Percentiles rank a stretch among this genome's conserved stretches.
Evolutionary conservation across 2,888 invertebrate species (phyloP).

Genomic region (Parochlus steinenii): DNA sequence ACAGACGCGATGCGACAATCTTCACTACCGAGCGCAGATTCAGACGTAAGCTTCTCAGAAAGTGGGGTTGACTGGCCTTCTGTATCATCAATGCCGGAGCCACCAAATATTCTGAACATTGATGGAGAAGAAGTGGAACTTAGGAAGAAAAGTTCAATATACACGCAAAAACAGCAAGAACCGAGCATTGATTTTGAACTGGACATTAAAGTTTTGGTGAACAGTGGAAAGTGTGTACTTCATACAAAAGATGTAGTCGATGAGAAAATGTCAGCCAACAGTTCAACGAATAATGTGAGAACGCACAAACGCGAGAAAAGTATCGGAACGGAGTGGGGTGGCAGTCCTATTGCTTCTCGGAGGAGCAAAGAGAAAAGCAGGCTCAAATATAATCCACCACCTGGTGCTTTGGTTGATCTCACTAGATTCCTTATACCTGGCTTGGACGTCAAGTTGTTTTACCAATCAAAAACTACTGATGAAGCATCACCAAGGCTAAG

Average conservation of each 20-base stretch:
- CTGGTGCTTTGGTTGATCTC: constrained; percentile 48
- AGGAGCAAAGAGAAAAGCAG: constrained; percentile 29
- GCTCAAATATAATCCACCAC: constrained; percentile 27
- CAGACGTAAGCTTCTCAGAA: constrained; percentile 28
- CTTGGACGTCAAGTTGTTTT: constrained; percentile 74
- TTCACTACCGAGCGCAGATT: constrained; percentile 59
- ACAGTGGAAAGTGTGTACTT: constrained; percentile 90
- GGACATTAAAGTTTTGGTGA: constrained; percentile 90
- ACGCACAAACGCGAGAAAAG: constrained; percentile 28
- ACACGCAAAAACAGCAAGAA: constrained; percentile 41
- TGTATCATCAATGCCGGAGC: constrained; percentile 4
- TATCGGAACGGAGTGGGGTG: constrained; percentile 32
- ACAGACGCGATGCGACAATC: constrained; percentile 42
- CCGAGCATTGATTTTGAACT: constrained; percentile 92
- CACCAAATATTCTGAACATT: constrained; percentile 36
- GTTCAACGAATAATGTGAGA: constrained; percentile 18
- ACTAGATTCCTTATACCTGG: constrained; percentile 86
- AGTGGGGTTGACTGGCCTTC: constrained; percentile 35
- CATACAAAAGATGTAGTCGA: constrained; percentile 66
- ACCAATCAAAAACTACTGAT: constrained; percentile 61
- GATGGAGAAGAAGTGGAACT: constrained; percentile 47
- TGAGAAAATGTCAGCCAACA: constrained; percentile 38
- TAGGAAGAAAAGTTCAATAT: constrained; percentile 34
- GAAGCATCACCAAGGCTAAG: constrained; percentile 32
- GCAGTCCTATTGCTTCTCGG: constrained; percentile 33